Evolutionary conservation across 1,140 invertebrate genomes (phyloP).

Genomic region (Pantala flavescens): DNA sequence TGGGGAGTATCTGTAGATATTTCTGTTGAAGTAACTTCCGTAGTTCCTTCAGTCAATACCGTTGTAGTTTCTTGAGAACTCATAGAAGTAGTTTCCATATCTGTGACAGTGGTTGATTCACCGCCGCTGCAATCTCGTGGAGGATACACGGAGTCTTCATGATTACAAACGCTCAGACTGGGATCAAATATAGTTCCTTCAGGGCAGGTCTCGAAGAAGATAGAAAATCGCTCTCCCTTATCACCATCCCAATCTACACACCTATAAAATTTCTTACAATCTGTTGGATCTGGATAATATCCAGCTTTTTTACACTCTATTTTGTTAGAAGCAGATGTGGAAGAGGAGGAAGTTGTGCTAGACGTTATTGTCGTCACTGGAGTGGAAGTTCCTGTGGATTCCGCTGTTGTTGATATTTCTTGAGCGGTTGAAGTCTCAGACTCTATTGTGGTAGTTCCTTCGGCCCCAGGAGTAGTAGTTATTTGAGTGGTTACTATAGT

Average conservation of each 20-base stretch:
- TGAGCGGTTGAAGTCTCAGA: slow-evolving; percentile 20
- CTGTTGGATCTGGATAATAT: slow-evolving; percentile 50
- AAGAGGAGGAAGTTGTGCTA: slow-evolving; percentile 11
- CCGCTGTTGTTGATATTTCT: slow-evolving; percentile 10
- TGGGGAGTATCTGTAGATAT: too few species aligned
- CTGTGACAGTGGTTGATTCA: not conserved
- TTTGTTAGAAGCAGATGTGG: slow-evolving; percentile 15
- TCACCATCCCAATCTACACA: slow-evolving; percentile 49
- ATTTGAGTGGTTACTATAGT: slow-evolving; percentile 23
- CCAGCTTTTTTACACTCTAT: slow-evolving; percentile 43
- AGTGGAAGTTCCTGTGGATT: not conserved
- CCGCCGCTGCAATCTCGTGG: slow-evolving; percentile 33
- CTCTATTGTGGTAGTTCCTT: slow-evolving; percentile 20
- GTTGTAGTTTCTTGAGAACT: slow-evolving; percentile 19
- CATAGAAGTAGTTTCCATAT: slow-evolving; percentile 10
- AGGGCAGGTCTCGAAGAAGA: slow-evolving; percentile 42
- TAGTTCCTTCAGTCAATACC: slow-evolving; percentile 14
- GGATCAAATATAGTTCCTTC: slow-evolving; percentile 46
- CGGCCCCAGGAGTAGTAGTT: slow-evolving; percentile 22
- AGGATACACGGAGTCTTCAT: slow-evolving; percentile 42
- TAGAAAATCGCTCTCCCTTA: slow-evolving; percentile 47
- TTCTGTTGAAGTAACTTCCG: not conserved
- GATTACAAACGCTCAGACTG: slow-evolving; percentile 40
- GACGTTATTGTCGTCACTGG: slow-evolving; percentile 25
- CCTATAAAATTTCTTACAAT: slow-evolving; percentile 59